Percentiles rank a stretch among this genome's conserved stretches.
These are phyloP conservation scores for Drosophila cyrtoloma DNA, from an alignment of 2,888 invertebrate genomes.

Conservation along the genomic window DNA sequence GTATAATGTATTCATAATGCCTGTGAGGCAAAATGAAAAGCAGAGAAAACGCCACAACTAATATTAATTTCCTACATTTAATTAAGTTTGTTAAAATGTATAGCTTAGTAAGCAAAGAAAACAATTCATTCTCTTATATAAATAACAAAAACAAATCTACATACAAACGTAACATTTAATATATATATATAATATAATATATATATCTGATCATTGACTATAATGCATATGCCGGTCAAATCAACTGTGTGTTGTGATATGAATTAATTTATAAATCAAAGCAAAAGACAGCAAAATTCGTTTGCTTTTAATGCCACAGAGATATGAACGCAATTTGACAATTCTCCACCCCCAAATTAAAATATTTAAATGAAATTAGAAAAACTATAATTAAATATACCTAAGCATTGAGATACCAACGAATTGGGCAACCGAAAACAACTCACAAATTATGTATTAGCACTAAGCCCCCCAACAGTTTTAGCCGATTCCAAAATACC, in stretches of 20 bases:
- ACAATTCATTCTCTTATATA: slow-evolving; percentile 58
- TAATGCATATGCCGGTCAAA: slow-evolving; percentile 66
- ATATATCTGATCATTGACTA: slow-evolving; percentile 35
- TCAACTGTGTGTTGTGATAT: slow-evolving; percentile 81
- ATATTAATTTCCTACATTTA: slow-evolving; percentile 71
- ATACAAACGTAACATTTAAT: slow-evolving; percentile 29
- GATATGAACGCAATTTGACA: slow-evolving; percentile 20
- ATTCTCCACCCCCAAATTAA: slow-evolving; percentile 21
- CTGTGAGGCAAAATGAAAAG: slow-evolving; percentile 63
- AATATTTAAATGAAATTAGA: not conserved
- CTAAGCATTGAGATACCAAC: slow-evolving; percentile 53
- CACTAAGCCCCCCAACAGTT: slow-evolving; percentile 34
- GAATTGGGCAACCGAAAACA: slow-evolving; percentile 39
- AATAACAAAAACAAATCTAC: slow-evolving; percentile 23
- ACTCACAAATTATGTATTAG: slow-evolving; percentile 33
- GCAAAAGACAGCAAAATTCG: slow-evolving; percentile 41
- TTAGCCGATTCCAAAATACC: slow-evolving; percentile 42
- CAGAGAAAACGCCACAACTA: slow-evolving; percentile 74
- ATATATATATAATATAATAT: slow-evolving; percentile 39
- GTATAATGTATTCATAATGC: slow-evolving; percentile 48
- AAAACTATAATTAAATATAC: slow-evolving; percentile 18
- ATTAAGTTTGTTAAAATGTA: slow-evolving; percentile 79
- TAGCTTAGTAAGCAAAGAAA: slow-evolving; percentile 63
- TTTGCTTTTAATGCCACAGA: slow-evolving; percentile 45
- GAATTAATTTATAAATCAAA: slow-evolving; percentile 75